A percentile compares a stretch with the other conserved stretches of the same genome.
Conservation (phyloP, 2,113 vertebrate genomes). For the Plecturocebus donacophilus region DNA sequence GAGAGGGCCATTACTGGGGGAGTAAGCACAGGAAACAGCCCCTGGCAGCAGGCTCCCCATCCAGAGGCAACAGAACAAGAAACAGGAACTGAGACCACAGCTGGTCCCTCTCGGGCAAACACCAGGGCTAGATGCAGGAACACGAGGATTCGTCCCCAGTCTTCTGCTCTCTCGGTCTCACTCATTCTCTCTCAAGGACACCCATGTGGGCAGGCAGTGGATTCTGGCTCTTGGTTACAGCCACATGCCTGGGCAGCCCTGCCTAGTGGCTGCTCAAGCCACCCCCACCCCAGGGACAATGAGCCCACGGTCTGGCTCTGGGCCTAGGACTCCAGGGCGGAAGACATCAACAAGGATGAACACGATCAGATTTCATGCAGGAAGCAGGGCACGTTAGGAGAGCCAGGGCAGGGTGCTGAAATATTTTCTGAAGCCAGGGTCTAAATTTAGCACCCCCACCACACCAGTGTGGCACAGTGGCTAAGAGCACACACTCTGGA, state of each 20-base stretch:
- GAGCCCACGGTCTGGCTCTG: slow-evolving; percentile 25
- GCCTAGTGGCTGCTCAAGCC: slow-evolving; percentile 14
- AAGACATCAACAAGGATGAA: not conserved
- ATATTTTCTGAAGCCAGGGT: not conserved
- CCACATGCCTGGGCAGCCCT: not conserved
- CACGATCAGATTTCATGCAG: not conserved
- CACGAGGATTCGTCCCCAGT: not conserved
- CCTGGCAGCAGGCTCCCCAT: not conserved
- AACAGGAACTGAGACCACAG: not conserved
- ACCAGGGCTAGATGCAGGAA: not conserved
- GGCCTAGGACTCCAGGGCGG: not conserved
- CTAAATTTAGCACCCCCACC: not conserved
- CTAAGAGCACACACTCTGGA: not conserved
- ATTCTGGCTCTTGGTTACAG: not conserved
- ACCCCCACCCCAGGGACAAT: slow-evolving; percentile 43
- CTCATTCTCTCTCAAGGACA: not conserved
- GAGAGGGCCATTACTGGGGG: not conserved
- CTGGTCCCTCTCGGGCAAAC: not conserved
- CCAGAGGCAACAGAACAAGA: not conserved
- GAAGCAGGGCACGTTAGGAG: not conserved
- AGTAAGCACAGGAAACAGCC: not conserved
- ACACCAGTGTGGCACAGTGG: not conserved
- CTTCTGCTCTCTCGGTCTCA: not conserved
- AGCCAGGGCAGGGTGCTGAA: not conserved
- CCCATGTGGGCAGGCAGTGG: not conserved